A percentile compares a stretch with the other conserved stretches of the same genome.
Evolutionary conservation across 2,797 vertebrate species (phyloP).

Genomic region (Phrynocephalus forsythii): DNA sequence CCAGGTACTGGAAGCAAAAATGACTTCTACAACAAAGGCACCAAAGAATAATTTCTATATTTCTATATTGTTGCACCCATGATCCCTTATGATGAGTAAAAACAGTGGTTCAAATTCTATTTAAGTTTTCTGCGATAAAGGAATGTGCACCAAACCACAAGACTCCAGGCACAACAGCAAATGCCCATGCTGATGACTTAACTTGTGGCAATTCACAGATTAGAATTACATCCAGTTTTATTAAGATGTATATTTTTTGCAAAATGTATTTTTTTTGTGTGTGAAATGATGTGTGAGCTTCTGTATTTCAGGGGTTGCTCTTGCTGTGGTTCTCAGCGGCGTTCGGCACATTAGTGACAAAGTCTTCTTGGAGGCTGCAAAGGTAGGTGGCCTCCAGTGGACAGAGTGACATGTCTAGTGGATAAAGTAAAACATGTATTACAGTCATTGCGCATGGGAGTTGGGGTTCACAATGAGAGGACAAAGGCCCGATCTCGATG

Average conservation of each 20-base stretch:
- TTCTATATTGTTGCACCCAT: neutral
- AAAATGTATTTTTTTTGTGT: neutral
- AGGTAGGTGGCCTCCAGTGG: slow-evolving; percentile 79
- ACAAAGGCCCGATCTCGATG: too few species aligned
- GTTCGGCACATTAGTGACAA: slow-evolving; percentile 94
- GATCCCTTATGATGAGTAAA: neutral
- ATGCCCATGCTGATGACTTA: too few species aligned
- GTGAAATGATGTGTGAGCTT: slow-evolving; percentile 13
- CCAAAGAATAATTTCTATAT: neutral
- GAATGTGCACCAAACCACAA: too few species aligned
- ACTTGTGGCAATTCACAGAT: too few species aligned
- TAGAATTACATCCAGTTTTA: too few species aligned
- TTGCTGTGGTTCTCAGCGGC: slow-evolving; percentile 94
- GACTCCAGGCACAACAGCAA: too few species aligned
- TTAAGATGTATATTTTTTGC: too few species aligned
- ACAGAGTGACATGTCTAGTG: neutral
- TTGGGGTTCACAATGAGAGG: neutral
- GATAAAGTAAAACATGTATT: neutral
- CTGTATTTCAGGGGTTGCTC: slow-evolving; percentile 86
- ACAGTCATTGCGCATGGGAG: neutral
- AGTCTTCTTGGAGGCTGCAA: slow-evolving; percentile 95
- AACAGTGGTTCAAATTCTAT: neutral
- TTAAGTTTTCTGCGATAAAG: too few species aligned
- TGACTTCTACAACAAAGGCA: neutral
- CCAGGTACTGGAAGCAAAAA: too few species aligned